A percentile compares a stretch with the other conserved stretches of the same genome.
Conservation (phyloP, 2,797 vertebrate species). For the Halcyon chelicuti region DNA sequence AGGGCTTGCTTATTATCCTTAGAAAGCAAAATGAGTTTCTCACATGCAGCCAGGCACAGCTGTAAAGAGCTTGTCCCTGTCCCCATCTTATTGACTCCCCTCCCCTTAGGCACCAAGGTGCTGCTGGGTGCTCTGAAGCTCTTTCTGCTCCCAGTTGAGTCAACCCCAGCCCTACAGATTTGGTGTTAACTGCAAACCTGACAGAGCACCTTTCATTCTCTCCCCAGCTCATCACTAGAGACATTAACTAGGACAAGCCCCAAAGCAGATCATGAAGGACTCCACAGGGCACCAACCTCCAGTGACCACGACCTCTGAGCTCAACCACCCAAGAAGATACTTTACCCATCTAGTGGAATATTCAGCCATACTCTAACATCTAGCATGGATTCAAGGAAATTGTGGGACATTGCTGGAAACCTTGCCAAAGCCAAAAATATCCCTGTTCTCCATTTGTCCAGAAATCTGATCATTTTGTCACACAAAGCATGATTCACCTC, state of each 20-base stretch:
- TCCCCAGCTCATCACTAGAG: neutral
- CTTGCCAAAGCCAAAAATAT: neutral
- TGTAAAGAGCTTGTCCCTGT: neutral
- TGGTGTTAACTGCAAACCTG: neutral
- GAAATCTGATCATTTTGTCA: neutral
- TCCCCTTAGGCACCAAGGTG: neutral
- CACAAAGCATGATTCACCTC: neutral
- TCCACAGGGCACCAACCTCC: accelerated
- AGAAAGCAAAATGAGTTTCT: neutral
- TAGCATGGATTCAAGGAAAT: accelerated
- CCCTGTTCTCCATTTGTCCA: neutral
- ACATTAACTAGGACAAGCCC: accelerated
- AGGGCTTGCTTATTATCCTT: neutral
- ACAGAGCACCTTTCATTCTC: neutral
- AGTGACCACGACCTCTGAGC: neutral
- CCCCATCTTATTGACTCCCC: accelerated
- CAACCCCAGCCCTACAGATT: neutral
- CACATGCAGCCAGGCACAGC: neutral
- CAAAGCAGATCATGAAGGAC: neutral
- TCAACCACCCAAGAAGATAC: neutral
- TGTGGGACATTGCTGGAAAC: neutral
- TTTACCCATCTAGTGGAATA: neutral
- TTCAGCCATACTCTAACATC: neutral
- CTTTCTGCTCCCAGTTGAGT: neutral
- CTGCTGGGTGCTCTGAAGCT: neutral